Percentiles rank a stretch among this genome's conserved stretches.
phyloP scores from a whole-genome alignment of 2,113 vertebrate genomes.

The Syngnathoides biaculeatus region DNA sequence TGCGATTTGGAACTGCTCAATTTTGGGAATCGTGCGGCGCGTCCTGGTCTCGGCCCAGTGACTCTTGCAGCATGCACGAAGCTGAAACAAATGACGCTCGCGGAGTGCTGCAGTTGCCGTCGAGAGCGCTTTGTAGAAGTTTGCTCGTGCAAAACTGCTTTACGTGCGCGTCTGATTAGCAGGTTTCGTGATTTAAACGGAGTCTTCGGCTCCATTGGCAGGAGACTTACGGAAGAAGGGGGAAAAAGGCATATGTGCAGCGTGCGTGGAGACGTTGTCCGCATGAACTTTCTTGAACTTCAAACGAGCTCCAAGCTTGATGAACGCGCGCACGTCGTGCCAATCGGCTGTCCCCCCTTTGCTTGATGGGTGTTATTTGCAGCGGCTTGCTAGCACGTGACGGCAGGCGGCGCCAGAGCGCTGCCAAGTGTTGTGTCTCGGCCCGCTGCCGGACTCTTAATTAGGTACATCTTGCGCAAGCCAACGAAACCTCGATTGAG shows the following conservation, averaged over 20 bases:
- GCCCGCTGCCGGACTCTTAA: constrained; percentile 11
- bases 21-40: background rate
- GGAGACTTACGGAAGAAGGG: background rate
- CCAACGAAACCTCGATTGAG: background rate
- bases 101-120: background rate
- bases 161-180: background rate
- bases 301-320: background rate
- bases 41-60: background rate
- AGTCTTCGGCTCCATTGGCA: background rate
- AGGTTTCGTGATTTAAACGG: background rate
- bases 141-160: background rate
- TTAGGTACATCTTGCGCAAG: background rate
- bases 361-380: constrained; percentile 13
- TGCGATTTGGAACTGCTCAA: background rate
- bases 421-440: constrained; percentile 56
- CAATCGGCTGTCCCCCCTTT: background rate
- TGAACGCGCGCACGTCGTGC: background rate
- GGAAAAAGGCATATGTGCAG: too few species aligned
- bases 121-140: background rate
- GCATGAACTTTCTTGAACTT: background rate
- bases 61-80: background rate
- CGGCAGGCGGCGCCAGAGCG: constrained; percentile 79
- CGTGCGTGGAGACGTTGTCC: too few species aligned
- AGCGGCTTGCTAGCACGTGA: constrained; percentile 46
- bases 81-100: background rate